Percentiles rank a stretch among this genome's conserved stretches.
phyloP scores from a whole-genome alignment of 2,797 vertebrate genomes.

The Molossus alvarezi region DNA sequence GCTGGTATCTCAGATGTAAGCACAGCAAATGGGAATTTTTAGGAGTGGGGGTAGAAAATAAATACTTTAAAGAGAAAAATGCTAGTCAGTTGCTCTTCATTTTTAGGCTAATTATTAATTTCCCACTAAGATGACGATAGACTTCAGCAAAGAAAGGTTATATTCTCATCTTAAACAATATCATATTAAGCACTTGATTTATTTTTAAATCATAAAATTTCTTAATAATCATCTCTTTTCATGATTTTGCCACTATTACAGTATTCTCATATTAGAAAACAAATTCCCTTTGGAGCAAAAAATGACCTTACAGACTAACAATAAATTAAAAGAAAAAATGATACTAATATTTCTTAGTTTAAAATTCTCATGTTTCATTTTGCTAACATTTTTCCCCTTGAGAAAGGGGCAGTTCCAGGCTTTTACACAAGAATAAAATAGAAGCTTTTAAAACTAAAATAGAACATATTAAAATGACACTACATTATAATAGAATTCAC shows the following conservation, averaged over 20 bases:
- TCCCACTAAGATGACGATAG: not conserved
- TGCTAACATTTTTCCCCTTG: slow-evolving; percentile 63
- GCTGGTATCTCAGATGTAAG: not conserved
- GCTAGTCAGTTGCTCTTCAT: not conserved
- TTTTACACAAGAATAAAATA: slow-evolving; percentile 68
- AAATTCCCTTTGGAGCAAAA: not conserved
- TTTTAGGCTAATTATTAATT: slow-evolving; percentile 19
- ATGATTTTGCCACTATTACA: slow-evolving; percentile 35
- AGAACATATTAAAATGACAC: slow-evolving; percentile 49
- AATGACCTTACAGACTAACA: not conserved
- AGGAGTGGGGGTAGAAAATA: not conserved
- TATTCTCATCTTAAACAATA: not conserved
- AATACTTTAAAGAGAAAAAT: slow-evolving; percentile 7
- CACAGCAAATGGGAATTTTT: not conserved
- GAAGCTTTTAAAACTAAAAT: slow-evolving; percentile 27
- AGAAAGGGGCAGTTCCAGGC: not conserved
- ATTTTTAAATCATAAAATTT: slow-evolving; percentile 57
- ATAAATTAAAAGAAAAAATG: slow-evolving; percentile 57
- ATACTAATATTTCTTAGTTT: slow-evolving; percentile 56
- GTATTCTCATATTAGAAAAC: slow-evolving; percentile 5
- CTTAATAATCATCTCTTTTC: slow-evolving; percentile 16
- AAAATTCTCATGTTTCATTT: slow-evolving; percentile 41
- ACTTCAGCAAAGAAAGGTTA: slow-evolving; percentile 17
- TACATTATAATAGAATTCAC: slow-evolving; percentile 5
- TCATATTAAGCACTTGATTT: slow-evolving; percentile 10